phyloP scores from a whole-genome alignment of 1,140 invertebrate species.

The Pararge aegeria region DNA sequence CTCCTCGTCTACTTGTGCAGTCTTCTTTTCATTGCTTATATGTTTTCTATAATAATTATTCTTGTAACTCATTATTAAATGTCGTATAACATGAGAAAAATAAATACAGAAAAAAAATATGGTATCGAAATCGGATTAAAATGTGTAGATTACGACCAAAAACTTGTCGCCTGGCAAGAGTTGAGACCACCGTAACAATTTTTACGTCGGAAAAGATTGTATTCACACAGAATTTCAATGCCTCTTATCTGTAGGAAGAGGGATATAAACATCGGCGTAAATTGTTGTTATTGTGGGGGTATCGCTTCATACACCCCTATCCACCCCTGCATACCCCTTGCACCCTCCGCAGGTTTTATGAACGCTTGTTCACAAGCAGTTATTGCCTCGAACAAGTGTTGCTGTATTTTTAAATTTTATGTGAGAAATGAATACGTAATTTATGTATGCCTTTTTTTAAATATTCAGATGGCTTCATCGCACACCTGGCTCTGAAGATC shows the following conservation, averaged over 20 bases:
- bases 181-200: constrained; percentile 12
- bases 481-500: too few species aligned
- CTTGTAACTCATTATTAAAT: too few species aligned
- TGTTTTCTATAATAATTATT: too few species aligned
- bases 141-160: neutral
- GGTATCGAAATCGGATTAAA: too few species aligned
- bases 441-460: too few species aligned
- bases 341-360: constrained; percentile 20
- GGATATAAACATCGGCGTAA: constrained; percentile 59
- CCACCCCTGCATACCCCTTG: neutral
- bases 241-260: constrained; percentile 51
- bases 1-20: too few species aligned
- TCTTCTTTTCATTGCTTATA: too few species aligned
- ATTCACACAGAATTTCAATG: constrained; percentile 61
- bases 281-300: constrained; percentile 53
- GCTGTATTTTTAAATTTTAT: constrained; percentile 3
- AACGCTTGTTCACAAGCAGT: constrained; percentile 18
- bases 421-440: neutral
- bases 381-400: constrained; percentile 6
- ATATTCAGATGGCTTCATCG: too few species aligned
- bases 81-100: too few species aligned
- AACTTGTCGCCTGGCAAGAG: neutral
- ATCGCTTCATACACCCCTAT: constrained; percentile 18
- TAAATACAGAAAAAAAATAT: too few species aligned
- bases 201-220: constrained; percentile 24